phyloP scores from a whole-genome alignment of 1,140 invertebrate genomes.

The Calliphora vicina region DNA sequence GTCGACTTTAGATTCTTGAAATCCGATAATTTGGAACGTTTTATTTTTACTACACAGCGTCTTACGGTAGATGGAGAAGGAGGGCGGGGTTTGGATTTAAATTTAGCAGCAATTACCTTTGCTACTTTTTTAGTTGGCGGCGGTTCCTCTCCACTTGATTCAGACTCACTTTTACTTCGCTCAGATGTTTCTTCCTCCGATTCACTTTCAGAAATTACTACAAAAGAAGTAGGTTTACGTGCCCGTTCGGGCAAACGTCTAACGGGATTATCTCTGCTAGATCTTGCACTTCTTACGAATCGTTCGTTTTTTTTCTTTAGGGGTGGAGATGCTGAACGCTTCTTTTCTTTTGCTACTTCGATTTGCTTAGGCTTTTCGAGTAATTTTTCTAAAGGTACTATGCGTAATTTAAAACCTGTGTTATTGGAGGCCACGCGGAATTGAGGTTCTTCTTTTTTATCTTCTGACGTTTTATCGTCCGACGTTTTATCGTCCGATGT shows the following conservation, averaged over 20 bases:
- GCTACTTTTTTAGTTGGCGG: not conserved
- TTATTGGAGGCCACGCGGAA: conserved; percentile 19
- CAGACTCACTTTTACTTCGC: not conserved
- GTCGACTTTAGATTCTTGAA: not conserved
- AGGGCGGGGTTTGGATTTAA: not conserved
- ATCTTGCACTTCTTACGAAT: not conserved
- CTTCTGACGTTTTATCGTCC: too few relatives aligned
- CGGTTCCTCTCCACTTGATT: not conserved
- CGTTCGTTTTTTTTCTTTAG: conserved; percentile 17
- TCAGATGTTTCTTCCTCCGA: conserved; percentile 40
- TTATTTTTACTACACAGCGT: conserved; percentile 33
- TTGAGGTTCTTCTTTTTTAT: conserved; percentile 8
- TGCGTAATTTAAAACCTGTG: conserved; percentile 51
- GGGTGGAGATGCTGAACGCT: not conserved
- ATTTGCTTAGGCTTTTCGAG: conserved; percentile 44
- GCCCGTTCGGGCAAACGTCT: conserved; percentile 29
- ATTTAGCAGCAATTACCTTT: not conserved
- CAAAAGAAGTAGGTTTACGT: conserved; percentile 43
- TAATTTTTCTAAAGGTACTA: conserved; percentile 56
- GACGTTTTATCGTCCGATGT: too few relatives aligned
- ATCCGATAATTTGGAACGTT: conserved; percentile 18
- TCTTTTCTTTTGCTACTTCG: not conserved
- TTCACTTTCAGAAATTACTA: conserved; percentile 46
- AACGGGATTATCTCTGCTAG: not conserved
- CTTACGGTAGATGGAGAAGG: conserved; percentile 15